These are phyloP conservation scores for Phylloscopus trochilus DNA, from an alignment of 2,113 vertebrate species.

Conservation along the genomic window DNA sequence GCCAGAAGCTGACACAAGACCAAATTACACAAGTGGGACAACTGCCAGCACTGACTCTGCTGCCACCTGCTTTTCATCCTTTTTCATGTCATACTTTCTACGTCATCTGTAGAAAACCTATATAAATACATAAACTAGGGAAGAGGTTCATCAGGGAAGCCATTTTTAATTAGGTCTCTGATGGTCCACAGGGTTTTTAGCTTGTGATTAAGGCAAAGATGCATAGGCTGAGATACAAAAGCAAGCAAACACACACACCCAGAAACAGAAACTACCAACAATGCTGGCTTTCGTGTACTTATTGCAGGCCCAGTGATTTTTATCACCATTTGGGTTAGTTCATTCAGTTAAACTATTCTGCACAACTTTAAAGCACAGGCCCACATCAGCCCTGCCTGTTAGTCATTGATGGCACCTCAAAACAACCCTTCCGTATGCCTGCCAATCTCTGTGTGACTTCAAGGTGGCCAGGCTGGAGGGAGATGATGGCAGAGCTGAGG, in stretches of 20 bases:
- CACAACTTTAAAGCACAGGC: neutral
- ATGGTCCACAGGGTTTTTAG: slow-evolving; percentile 15
- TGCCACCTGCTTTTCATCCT: slow-evolving; percentile 33
- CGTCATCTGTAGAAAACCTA: neutral
- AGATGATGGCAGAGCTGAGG: neutral
- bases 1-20: slow-evolving; percentile 6
- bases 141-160: slow-evolving; percentile 40
- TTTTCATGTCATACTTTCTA: neutral
- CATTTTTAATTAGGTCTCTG: slow-evolving; percentile 40
- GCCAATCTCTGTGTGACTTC: neutral
- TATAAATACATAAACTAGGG: neutral
- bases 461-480: neutral
- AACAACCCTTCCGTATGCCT: neutral
- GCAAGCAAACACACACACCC: neutral
- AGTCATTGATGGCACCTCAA: neutral
- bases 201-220: neutral
- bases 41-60: neutral
- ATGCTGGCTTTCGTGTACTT: neutral
- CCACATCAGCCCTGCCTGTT: neutral
- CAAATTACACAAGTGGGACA: neutral
- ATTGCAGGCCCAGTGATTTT: neutral
- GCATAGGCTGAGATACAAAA: neutral
- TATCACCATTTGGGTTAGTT: neutral
- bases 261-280: neutral
- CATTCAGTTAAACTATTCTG: neutral